Evolutionary conservation across 2,797 vertebrate species (phyloP).

Genomic region (Trematomus bernacchii): DNA sequence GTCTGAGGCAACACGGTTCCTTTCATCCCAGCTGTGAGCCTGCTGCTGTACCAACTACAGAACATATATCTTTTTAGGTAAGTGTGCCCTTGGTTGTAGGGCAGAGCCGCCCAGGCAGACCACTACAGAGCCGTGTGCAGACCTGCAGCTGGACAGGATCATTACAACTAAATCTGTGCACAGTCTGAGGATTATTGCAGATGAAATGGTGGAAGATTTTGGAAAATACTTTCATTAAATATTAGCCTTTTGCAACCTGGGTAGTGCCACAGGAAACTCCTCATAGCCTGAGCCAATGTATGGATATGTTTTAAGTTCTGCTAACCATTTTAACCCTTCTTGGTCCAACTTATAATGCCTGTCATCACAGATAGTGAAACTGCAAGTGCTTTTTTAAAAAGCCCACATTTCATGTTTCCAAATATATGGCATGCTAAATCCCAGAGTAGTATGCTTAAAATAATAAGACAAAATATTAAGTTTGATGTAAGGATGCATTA

Average conservation of each 20-base stretch:
- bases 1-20: conserved; percentile 39
- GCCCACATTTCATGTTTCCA: background rate
- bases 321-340: no score
- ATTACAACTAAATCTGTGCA: conserved; percentile 10
- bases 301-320: background rate
- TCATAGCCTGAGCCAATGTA: background rate
- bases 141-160: conserved; percentile 5
- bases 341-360: no score
- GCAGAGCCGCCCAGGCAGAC: conserved; percentile 45
- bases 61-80: conserved; percentile 53
- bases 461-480: background rate
- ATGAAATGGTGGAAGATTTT: background rate
- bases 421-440: background rate
- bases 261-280: background rate
- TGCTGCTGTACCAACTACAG: conserved; percentile 53
- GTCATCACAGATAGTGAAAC: background rate
- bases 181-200: background rate
- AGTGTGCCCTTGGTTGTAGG: conserved; percentile 39
- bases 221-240: background rate
- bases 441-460: background rate
- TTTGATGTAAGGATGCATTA: background rate
- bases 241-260: background rate
- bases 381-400: background rate
- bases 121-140: conserved; percentile 44
- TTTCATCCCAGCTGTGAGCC: conserved; percentile 63